phyloP scores from a whole-genome alignment of 2,888 invertebrate species.

The Sphaeridia pumilis region DNA sequence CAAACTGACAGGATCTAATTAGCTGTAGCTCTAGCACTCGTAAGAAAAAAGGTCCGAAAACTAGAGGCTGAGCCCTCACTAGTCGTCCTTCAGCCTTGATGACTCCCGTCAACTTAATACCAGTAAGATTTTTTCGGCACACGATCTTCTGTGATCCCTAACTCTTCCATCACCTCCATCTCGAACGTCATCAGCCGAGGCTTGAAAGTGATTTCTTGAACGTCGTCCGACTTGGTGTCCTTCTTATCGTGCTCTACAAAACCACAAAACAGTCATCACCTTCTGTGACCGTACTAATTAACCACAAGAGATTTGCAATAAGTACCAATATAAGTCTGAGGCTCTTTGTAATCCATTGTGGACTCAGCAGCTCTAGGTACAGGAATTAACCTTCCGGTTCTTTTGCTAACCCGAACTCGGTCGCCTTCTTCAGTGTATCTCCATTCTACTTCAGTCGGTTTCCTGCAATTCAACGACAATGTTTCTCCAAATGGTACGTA shows the following conservation, averaged over 20 bases:
- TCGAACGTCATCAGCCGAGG: constrained; percentile 78
- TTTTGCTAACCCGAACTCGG: constrained; percentile 67
- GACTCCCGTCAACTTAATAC: constrained; percentile 72
- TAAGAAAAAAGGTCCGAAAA: too few relatives aligned
- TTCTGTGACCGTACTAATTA: constrained; percentile 75
- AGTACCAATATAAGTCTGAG: constrained; percentile 53
- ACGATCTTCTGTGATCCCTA: constrained; percentile 75
- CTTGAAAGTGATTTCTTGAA: constrained; percentile 57
- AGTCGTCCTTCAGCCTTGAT: too few relatives aligned
- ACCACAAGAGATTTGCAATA: constrained; percentile 61
- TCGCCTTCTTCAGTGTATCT: constrained; percentile 78
- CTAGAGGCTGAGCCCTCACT: too few relatives aligned
- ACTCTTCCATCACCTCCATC: constrained; percentile 86
- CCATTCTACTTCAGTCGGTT: constrained; percentile 73
- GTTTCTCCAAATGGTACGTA: too few relatives aligned
- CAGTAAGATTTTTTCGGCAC: constrained; percentile 65
- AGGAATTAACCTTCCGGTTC: constrained; percentile 81
- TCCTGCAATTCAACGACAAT: constrained; percentile 50
- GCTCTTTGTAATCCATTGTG: constrained; percentile 73
- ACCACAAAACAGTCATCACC: constrained; percentile 5
- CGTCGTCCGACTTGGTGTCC: constrained; percentile 56
- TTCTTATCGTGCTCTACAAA: constrained; percentile 52
- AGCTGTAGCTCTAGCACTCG: too few relatives aligned
- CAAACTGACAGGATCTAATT: too few relatives aligned
- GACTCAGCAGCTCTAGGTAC: constrained; percentile 62